These are phyloP conservation scores for Meriones psammophilus DNA, from an alignment of 2,797 vertebrate genomes.

Conservation along the genomic window DNA sequence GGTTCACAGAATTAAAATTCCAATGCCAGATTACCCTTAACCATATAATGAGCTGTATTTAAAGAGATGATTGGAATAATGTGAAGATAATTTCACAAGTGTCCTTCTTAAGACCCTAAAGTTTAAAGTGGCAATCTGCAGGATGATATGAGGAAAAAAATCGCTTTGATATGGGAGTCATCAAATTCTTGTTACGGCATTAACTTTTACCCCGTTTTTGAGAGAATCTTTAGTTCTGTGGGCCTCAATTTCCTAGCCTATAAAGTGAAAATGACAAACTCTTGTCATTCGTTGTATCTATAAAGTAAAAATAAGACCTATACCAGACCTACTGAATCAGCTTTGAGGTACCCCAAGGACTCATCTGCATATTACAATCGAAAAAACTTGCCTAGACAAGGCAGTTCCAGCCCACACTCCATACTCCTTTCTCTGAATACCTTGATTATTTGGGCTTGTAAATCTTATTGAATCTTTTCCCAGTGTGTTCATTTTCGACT, in stretches of 20 bases:
- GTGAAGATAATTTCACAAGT: conserved; percentile 75
- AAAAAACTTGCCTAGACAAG: background rate
- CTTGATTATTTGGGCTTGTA: background rate
- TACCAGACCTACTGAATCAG: conserved; percentile 28
- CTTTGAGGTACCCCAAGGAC: background rate
- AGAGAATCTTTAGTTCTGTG: conserved; percentile 22
- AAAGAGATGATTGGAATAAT: conserved; percentile 70
- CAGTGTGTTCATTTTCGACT: conserved; percentile 7
- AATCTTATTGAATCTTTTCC: conserved; percentile 43
- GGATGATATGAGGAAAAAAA: conserved; percentile 55
- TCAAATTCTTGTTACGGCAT: conserved; percentile 38
- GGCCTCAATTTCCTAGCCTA: conserved; percentile 14
- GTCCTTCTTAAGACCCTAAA: background rate
- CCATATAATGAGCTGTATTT: conserved; percentile 69
- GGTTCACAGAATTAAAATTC: conserved; percentile 69
- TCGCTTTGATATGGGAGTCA: conserved; percentile 43
- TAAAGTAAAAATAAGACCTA: conserved; percentile 11
- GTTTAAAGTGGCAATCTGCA: conserved; percentile 59
- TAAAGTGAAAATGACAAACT: background rate
- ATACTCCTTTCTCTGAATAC: conserved; percentile 24
- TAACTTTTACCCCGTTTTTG: conserved; percentile 41
- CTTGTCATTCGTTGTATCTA: background rate
- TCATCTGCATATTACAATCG: background rate
- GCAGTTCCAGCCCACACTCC: background rate
- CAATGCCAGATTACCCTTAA: conserved; percentile 63